These are phyloP conservation scores for Drosophila buzzatii DNA, from an alignment of 2,888 invertebrate genomes.

Conservation along the genomic window DNA sequence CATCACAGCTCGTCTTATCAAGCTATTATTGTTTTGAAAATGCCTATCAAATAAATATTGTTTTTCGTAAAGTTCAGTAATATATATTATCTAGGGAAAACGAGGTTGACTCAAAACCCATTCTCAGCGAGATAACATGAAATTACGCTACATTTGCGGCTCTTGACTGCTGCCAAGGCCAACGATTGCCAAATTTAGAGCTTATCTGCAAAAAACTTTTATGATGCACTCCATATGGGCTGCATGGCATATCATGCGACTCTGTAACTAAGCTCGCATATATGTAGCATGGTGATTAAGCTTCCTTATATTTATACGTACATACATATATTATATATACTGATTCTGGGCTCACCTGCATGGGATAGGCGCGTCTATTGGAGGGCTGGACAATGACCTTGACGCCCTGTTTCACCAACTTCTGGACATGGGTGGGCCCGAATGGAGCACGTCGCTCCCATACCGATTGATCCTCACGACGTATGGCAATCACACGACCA, in stretches of 20 bases:
- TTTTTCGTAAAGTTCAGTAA: conserved; percentile 9
- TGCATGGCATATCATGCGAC: not conserved
- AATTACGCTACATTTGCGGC: conserved; percentile 11
- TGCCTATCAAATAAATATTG: conserved; percentile 30
- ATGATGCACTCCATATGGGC: conserved; percentile 44
- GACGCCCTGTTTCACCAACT: conserved; percentile 94
- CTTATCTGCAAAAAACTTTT: conserved; percentile 65
- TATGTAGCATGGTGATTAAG: conserved; percentile 3
- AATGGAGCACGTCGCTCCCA: conserved; percentile 98
- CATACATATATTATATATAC: not conserved
- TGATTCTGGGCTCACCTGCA: conserved; percentile 88
- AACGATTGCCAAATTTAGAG: conserved; percentile 57
- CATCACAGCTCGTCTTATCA: not conserved
- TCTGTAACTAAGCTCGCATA: conserved; percentile 12
- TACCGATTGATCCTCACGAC: conserved; percentile 96
- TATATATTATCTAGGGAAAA: conserved; percentile 32
- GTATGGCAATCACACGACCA: conserved; percentile 92
- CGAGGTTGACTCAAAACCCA: conserved; percentile 25
- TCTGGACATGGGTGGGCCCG: conserved; percentile 95
- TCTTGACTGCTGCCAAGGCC: conserved; percentile 60
- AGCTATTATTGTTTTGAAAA: conserved; percentile 42
- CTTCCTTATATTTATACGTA: not conserved
- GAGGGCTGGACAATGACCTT: conserved; percentile 99
- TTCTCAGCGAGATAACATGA: conserved; percentile 28
- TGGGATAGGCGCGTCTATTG: conserved; percentile 98